Evolutionary conservation across 2,888 invertebrate species (phyloP).

Genomic region (Halictus ligatus): DNA sequence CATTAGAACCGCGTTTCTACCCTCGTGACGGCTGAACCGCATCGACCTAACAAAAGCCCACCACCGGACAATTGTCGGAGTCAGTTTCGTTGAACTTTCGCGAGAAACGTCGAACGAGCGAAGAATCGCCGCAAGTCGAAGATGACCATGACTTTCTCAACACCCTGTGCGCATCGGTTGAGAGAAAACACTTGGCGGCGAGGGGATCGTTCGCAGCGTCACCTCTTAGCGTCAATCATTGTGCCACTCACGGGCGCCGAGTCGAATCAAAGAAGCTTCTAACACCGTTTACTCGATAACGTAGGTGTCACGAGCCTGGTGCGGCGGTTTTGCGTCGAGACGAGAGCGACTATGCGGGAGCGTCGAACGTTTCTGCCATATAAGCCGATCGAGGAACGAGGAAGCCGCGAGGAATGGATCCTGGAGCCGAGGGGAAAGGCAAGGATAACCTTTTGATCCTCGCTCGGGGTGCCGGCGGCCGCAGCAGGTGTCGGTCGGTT

Average conservation of each 20-base stretch:
- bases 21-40: background rate
- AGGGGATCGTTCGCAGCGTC: slow-evolving; percentile 45
- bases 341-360: background rate
- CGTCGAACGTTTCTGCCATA: slow-evolving; percentile 51
- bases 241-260: slow-evolving; percentile 38
- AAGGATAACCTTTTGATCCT: slow-evolving; percentile 25
- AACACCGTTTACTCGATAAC: slow-evolving; percentile 34
- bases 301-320: slow-evolving; percentile 13
- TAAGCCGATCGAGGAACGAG: slow-evolving; percentile 41
- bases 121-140: background rate
- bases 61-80: background rate
- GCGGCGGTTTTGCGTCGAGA: slow-evolving; percentile 14
- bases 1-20: background rate
- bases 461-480: slow-evolving; percentile 2
- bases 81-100: background rate
- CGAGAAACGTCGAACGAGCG: background rate
- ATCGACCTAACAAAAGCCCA: background rate
- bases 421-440: slow-evolving; percentile 5
- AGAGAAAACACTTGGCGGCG: slow-evolving; percentile 44
- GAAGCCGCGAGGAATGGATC: slow-evolving; percentile 24
- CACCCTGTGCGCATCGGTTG: slow-evolving; percentile 7
- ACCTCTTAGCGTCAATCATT: slow-evolving; percentile 59
- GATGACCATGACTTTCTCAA: background rate
- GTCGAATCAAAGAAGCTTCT: slow-evolving; percentile 35
- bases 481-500: slow-evolving; percentile 20